phyloP scores from a whole-genome alignment of 53 echinoderm and acorn worm species.

The Glandiceps talaboti region DNA sequence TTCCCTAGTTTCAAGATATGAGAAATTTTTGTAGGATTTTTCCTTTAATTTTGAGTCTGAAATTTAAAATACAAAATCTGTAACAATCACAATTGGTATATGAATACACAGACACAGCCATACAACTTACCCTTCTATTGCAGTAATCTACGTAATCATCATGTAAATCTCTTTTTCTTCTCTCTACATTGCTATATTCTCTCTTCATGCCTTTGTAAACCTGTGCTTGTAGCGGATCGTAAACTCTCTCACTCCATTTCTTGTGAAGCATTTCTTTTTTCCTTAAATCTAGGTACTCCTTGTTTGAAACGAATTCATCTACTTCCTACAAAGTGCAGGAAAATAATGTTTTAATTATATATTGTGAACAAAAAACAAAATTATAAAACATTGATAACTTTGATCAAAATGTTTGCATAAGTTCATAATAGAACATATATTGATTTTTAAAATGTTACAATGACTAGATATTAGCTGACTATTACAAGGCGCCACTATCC shows the following conservation, averaged over 20 bases:
- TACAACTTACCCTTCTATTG: slow-evolving; percentile 68
- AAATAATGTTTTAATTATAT: too few species aligned
- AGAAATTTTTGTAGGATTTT: not conserved
- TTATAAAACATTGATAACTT: too few species aligned
- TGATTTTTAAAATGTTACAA: too few species aligned
- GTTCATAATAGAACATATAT: too few species aligned
- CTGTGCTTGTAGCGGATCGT: slow-evolving; percentile 67
- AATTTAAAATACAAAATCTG: not conserved
- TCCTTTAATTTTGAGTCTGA: not conserved
- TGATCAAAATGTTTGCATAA: too few species aligned
- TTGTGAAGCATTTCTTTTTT: slow-evolving; percentile 98
- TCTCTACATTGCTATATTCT: slow-evolving; percentile 67
- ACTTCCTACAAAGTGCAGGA: slow-evolving; percentile 43
- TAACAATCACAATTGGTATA: not conserved
- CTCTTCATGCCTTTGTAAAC: slow-evolving; percentile 70
- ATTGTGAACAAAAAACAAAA: too few species aligned
- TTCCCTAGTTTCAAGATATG: too few species aligned
- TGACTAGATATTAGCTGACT: too few species aligned
- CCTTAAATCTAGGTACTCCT: slow-evolving; percentile 75
- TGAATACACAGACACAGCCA: too few species aligned
- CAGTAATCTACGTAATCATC: slow-evolving; percentile 74
- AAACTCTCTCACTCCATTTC: slow-evolving; percentile 84
- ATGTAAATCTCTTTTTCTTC: slow-evolving; percentile 62
- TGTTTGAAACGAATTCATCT: slow-evolving; percentile 73
- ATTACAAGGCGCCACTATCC: too few species aligned